phyloP scores from a whole-genome alignment of 2,797 vertebrate genomes.

The Phylloscopus collybita region DNA sequence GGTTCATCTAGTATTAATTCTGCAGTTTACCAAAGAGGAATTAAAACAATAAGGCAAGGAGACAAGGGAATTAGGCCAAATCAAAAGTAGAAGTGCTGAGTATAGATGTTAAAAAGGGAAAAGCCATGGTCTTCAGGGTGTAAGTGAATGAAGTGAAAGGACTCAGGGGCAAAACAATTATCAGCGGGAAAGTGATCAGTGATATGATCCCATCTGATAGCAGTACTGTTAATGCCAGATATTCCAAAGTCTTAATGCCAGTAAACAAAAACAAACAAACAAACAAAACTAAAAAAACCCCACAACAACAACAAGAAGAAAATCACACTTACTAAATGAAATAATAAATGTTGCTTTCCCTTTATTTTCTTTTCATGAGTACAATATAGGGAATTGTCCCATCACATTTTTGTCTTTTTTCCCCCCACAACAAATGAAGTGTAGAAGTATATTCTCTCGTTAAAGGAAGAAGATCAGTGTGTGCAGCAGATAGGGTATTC shows the following conservation, averaged over 20 bases:
- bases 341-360: neutral
- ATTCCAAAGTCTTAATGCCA: neutral
- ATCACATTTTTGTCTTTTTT: neutral
- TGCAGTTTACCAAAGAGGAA: neutral
- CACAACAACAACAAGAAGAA: too few species aligned
- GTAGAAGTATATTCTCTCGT: neutral
- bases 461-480: neutral
- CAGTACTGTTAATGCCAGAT: neutral
- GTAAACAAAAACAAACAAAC: neutral
- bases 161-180: neutral
- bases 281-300: too few species aligned
- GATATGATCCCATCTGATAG: neutral
- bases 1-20: neutral
- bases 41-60: neutral
- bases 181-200: neutral
- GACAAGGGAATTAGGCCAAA: neutral
- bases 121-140: neutral
- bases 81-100: neutral
- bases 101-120: neutral
- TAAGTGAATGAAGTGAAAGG: neutral
- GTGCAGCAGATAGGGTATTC: neutral
- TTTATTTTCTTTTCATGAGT: neutral
- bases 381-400: neutral
- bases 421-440: neutral
- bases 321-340: neutral